Evolutionary conservation across 2,797 vertebrate genomes (phyloP).

Genomic region (Pitangus sulphuratus): DNA sequence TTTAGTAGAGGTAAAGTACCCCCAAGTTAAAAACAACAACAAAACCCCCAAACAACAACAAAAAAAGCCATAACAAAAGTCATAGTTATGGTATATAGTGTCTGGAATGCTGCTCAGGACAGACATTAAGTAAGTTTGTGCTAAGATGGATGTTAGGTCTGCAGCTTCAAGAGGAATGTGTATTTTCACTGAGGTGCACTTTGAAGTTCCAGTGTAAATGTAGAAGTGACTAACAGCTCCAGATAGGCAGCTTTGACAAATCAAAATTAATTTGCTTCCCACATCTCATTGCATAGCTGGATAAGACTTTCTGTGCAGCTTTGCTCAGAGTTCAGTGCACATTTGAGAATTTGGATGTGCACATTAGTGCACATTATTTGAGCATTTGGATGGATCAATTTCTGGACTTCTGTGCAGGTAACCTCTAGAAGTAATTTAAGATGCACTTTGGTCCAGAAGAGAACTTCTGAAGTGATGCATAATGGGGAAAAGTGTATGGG

Average conservation of each 20-base stretch:
- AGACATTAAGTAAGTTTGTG: neutral
- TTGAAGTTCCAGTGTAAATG: neutral
- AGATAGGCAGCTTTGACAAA: neutral
- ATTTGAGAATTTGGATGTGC: neutral
- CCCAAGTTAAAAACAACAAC: neutral
- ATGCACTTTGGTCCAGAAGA: neutral
- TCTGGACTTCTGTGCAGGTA: neutral
- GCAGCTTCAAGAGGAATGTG: neutral
- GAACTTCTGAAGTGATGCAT: neutral
- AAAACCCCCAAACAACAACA: neutral
- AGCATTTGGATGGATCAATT: neutral
- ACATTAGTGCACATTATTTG: neutral
- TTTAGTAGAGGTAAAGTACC: neutral
- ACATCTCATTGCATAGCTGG: neutral
- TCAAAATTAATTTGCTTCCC: neutral
- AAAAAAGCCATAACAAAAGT: neutral
- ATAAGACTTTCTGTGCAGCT: neutral
- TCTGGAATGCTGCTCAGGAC: neutral
- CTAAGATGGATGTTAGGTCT: neutral
- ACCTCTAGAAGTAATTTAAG: neutral
- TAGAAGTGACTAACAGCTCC: neutral
- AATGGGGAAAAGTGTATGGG: neutral
- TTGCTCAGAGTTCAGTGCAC: neutral
- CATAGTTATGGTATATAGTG: neutral
- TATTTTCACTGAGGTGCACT: constrained; percentile 22